Evolutionary conservation across 2,888 invertebrate species (phyloP).

Genomic region (Epinotia nisella): DNA sequence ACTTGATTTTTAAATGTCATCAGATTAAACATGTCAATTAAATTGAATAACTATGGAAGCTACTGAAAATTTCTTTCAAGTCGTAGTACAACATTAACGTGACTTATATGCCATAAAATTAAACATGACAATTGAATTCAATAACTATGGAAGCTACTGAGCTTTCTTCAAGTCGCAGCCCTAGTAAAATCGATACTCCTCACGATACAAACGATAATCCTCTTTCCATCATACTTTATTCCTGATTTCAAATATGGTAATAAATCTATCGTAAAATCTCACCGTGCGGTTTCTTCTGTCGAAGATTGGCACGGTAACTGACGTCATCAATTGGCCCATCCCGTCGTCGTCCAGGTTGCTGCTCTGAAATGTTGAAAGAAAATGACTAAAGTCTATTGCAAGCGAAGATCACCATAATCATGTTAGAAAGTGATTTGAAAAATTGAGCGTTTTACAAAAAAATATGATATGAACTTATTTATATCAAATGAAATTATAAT

Average conservation of each 20-base stretch:
- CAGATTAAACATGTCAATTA: background rate
- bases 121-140: no score
- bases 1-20: background rate
- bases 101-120: no score
- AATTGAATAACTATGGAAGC: background rate
- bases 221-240: background rate
- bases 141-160: no score
- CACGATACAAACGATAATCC: background rate
- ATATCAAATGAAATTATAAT: no score
- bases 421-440: background rate
- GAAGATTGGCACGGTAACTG: constrained; percentile 97
- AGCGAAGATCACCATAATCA: background rate
- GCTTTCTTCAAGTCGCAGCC: no score
- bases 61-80: background rate
- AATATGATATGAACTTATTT: no score
- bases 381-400: background rate
- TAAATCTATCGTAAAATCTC: constrained; percentile 47
- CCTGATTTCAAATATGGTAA: background rate
- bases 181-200: no score
- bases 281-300: constrained; percentile 96
- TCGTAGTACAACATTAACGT: background rate
- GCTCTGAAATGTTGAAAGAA: constrained; percentile 77
- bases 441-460: no score
- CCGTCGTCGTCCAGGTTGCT: constrained; percentile 87
- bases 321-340: constrained; percentile 94